These are phyloP conservation scores for Conchocele bisecta DNA, from an alignment of 2,888 invertebrate genomes.

Conservation along the genomic window DNA sequence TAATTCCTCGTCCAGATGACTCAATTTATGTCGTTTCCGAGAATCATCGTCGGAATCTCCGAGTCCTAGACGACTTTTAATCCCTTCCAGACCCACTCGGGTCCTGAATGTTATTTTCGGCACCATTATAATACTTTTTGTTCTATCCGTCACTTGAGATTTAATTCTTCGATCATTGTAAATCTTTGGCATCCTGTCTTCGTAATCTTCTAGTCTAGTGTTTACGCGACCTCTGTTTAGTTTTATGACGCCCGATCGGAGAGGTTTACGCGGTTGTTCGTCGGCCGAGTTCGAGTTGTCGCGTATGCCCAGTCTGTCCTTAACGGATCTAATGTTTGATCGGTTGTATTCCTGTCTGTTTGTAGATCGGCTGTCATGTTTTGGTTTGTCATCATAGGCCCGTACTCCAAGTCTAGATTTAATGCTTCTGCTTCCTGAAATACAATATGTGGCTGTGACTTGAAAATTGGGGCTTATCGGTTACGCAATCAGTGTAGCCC, in stretches of 20 bases:
- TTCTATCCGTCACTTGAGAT: neutral
- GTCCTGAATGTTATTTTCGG: constrained; percentile 51
- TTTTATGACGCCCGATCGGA: constrained; percentile 43
- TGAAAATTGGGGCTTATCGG: too few species aligned
- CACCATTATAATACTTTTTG: constrained; percentile 41
- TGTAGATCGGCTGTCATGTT: too few species aligned
- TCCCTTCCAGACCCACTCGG: constrained; percentile 28
- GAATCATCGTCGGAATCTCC: constrained; percentile 31
- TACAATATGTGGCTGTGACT: too few species aligned
- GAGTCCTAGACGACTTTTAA: constrained; percentile 44
- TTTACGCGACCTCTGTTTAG: constrained; percentile 19
- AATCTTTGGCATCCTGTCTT: constrained; percentile 22
- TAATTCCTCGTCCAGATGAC: constrained; percentile 34
- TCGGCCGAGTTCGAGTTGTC: neutral
- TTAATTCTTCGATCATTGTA: neutral
- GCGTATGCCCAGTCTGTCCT: constrained; percentile 43
- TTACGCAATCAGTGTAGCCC: too few species aligned
- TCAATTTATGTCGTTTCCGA: constrained; percentile 4
- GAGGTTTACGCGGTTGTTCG: neutral
- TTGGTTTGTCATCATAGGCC: too few species aligned
- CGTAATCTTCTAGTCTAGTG: too few species aligned
- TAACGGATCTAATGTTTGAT: too few species aligned
- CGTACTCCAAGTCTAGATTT: too few species aligned
- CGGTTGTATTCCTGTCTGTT: too few species aligned
- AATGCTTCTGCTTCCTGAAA: too few species aligned